phyloP scores from a whole-genome alignment of 2,113 vertebrate species.

The Amblyopsis rosae region DNA sequence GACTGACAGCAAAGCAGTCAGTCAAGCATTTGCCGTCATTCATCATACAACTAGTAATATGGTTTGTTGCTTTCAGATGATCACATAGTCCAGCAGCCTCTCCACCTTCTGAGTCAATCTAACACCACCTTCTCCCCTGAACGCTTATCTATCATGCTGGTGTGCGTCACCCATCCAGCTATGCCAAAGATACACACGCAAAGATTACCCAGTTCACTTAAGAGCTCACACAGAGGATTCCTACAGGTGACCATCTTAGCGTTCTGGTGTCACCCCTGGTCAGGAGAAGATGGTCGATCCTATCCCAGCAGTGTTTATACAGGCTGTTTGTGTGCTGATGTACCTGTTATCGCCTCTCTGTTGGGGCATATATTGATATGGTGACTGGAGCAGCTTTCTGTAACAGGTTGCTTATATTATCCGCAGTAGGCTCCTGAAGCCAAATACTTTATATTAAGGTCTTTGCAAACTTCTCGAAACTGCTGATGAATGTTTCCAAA shows the following conservation, averaged over 20 bases:
- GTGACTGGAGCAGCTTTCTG: background rate
- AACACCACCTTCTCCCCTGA: constrained; percentile 18
- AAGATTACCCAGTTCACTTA: constrained; percentile 44
- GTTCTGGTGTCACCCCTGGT: constrained; percentile 30
- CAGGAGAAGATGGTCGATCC: constrained; percentile 33
- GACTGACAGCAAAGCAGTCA: too few relatives aligned
- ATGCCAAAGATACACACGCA: constrained; percentile 52
- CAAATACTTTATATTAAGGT: background rate
- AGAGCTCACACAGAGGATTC: constrained; percentile 50
- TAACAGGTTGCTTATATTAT: too few relatives aligned
- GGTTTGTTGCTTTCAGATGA: too few relatives aligned
- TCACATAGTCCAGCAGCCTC: too few relatives aligned
- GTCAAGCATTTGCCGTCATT: too few relatives aligned
- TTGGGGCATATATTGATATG: constrained; percentile 31
- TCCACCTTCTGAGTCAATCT: background rate
- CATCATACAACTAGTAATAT: too few relatives aligned
- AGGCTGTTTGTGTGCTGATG: constrained; percentile 42
- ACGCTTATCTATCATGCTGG: constrained; percentile 60
- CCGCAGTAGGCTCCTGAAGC: background rate
- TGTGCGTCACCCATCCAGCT: constrained; percentile 53
- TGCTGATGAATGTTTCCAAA: background rate
- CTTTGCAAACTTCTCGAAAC: background rate
- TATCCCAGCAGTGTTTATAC: constrained; percentile 38
- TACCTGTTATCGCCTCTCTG: constrained; percentile 25
- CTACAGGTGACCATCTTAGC: constrained; percentile 27